Evolutionary conservation across 1,140 invertebrate species (phyloP), one percentile per base, ranked within the genome.

Genomic region (Thalassaphorura encarpata): DNA sequence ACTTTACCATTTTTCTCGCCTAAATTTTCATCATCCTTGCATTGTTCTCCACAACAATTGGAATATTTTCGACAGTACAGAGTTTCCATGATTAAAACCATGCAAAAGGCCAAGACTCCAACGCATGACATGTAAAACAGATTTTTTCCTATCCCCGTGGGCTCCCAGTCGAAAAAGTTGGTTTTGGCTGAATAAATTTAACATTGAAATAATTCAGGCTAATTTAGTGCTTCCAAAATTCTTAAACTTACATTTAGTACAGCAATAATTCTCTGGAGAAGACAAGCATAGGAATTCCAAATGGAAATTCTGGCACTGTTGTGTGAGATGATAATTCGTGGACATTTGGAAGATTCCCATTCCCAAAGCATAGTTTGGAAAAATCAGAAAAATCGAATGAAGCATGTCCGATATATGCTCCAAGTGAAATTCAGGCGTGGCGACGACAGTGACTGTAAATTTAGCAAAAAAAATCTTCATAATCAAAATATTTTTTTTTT

Each of bases 281-380:
- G 54, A 11, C 33, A 46, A 16, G 29, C 46, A 29, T 53, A 60
- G 26, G 54, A 18, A 59, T 13, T 59, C 57, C 39, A 59, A 54
- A 27, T 54, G n/a, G 33, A 36, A 36, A 36, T 11, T 11, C 0
- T 53, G 47, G 24, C 61, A 62, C 18, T 59, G 53, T 31, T 54
- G 42, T 16, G 40, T 46, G 3, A 58, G 42, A 8, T 59, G 61
- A 28, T 19, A 60, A 48, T 60, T 60, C 0, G 52, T 67, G 31
- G 33, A 19, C 27, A 59, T 41, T 54, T 65, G 56, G 55, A 70
- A 39, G 62, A 69, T 56, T 66, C 56, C 24, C 62, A 62, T 57
- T 59, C 67, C 24, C 57, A 60, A 59, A 60, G 79, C 79, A 70
- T 86, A 87, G 49, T 84, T 80, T 0, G 85, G 85, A 52, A 85